Evolutionary conservation across 2,797 vertebrate species (phyloP).

Genomic region (Sebastes oblongus): DNA sequence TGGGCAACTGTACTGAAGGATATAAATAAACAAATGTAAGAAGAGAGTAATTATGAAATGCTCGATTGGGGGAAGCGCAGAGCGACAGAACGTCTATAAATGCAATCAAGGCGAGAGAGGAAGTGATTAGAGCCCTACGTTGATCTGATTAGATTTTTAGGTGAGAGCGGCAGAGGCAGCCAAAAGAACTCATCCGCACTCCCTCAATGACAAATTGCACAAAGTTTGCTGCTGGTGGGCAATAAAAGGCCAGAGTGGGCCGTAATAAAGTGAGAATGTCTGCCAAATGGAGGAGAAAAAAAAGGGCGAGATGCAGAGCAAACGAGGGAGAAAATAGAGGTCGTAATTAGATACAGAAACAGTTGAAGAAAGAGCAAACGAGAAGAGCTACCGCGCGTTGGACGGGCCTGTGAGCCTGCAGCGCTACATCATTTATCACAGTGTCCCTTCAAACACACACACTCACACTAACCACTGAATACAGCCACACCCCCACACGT

Average conservation of each 20-base stretch:
- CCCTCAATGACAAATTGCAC: constrained; percentile 64
- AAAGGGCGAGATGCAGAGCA: background rate
- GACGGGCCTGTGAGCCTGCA: background rate
- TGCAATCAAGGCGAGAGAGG: constrained; percentile 75
- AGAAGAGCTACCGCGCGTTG: background rate
- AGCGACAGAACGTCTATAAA: constrained; percentile 78
- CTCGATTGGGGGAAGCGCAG: constrained; percentile 57
- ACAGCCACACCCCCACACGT: constrained; percentile 4
- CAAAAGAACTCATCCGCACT: constrained; percentile 58
- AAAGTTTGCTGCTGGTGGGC: constrained; percentile 63
- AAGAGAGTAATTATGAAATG: constrained; percentile 78
- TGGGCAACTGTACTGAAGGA: constrained; percentile 37
- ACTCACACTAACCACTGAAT: constrained; percentile 7
- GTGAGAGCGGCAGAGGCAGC: constrained; percentile 57
- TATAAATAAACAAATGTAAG: constrained; percentile 76
- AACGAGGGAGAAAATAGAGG: constrained; percentile 24
- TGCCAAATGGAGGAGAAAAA: constrained; percentile 53
- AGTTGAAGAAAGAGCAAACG: constrained; percentile 8
- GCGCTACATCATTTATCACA: constrained; percentile 31
- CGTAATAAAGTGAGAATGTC: constrained; percentile 56
- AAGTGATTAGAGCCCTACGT: constrained; percentile 69
- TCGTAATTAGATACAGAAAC: constrained; percentile 51
- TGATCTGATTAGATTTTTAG: constrained; percentile 77
- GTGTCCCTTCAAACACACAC: constrained; percentile 4
- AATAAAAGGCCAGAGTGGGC: constrained; percentile 61